These are phyloP conservation scores for Homalodisca vitripennis DNA, from an alignment of 1,140 invertebrate species.

Conservation along the genomic window DNA sequence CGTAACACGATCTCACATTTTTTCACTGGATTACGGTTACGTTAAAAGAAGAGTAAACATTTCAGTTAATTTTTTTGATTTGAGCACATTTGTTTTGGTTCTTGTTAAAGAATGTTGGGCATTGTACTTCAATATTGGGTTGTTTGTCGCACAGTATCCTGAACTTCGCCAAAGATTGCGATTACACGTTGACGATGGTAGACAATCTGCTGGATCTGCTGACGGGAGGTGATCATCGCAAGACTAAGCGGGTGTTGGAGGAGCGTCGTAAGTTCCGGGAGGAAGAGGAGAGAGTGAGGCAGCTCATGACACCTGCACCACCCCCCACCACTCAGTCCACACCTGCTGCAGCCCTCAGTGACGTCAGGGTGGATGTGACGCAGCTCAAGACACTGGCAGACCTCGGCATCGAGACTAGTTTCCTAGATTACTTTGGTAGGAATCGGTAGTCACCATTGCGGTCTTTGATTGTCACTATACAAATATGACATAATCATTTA, in stretches of 20 bases:
- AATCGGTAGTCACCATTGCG: too few species aligned
- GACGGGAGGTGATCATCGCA: conserved; percentile 81
- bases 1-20: too few species aligned
- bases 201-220: conserved; percentile 81
- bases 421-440: conserved; percentile 73
- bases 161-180: conserved; percentile 81
- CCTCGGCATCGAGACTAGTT: conserved; percentile 81
- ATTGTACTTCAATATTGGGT: too few species aligned
- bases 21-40: too few species aligned
- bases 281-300: conserved; percentile 60
- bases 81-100: too few species aligned
- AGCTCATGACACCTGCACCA: conserved; percentile 49
- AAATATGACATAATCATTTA: too few species aligned
- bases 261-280: conserved; percentile 60
- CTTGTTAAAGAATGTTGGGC: too few species aligned
- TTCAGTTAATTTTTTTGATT: too few species aligned
- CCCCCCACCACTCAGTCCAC: too few species aligned
- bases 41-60: too few species aligned
- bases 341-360: conserved; percentile 14
- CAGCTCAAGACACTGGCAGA: conserved; percentile 69
- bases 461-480: too few species aligned
- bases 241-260: conserved; percentile 66
- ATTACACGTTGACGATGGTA: conserved; percentile 78
- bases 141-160: conserved; percentile 57
- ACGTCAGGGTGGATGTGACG: conserved; percentile 69